phyloP scores from a whole-genome alignment of 2,113 vertebrate species.

The Glaucidium brasilianum region DNA sequence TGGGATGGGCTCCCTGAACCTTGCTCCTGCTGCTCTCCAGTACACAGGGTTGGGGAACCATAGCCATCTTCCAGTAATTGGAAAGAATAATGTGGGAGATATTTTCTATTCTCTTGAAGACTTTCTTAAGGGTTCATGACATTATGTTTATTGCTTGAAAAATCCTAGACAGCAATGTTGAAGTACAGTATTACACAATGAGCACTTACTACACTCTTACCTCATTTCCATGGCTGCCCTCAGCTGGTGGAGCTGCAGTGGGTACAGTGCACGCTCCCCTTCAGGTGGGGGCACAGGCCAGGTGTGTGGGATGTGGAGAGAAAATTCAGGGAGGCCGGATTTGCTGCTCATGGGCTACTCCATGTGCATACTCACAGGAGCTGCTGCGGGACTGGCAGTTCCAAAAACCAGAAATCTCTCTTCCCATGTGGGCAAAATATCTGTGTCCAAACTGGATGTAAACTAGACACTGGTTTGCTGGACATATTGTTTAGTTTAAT shows the following conservation, averaged over 20 bases:
- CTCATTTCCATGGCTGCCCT: not conserved
- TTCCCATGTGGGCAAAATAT: not conserved
- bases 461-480: not conserved
- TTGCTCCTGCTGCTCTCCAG: not conserved
- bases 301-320: not conserved
- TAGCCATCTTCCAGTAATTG: not conserved
- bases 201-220: not conserved
- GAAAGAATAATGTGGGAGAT: not conserved
- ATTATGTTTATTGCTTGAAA: not conserved
- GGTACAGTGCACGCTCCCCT: fast-evolving
- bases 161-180: not conserved
- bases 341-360: not conserved
- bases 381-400: not conserved
- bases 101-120: not conserved
- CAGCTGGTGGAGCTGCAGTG: not conserved
- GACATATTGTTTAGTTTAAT: not conserved
- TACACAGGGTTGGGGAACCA: not conserved
- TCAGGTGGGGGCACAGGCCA: not conserved
- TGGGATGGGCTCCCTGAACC: not conserved
- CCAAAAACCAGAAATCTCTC: not conserved
- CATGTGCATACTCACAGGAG: not conserved
- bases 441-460: not conserved
- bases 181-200: not conserved
- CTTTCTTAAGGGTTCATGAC: not conserved
- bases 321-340: not conserved